phyloP scores from a whole-genome alignment of 2,797 vertebrate species.

The Calcarius lapponicus region DNA sequence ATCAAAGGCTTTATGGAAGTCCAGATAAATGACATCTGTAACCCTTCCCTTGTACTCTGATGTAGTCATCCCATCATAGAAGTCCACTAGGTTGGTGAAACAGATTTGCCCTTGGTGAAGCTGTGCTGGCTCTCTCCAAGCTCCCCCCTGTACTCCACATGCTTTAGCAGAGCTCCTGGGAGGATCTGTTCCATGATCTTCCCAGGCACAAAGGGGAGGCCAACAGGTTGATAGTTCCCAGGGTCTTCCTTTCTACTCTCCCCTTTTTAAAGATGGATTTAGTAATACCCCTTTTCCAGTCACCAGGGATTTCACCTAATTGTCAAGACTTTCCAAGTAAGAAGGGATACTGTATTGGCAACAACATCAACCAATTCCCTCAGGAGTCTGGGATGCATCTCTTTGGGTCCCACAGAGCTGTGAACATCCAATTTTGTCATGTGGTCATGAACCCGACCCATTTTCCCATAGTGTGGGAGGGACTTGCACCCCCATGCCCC shows the following conservation, averaged over 20 bases:
- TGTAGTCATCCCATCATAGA: background rate
- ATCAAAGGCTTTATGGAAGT: background rate
- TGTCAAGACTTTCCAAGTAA: background rate
- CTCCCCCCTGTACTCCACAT: background rate
- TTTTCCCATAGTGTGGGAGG: background rate
- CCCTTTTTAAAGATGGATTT: background rate
- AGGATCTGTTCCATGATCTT: background rate
- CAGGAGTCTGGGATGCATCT: background rate
- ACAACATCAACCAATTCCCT: background rate
- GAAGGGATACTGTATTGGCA: background rate
- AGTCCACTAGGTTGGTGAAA: background rate
- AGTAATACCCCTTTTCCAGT: background rate
- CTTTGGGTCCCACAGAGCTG: no score
- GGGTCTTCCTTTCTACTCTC: background rate
- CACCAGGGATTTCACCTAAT: background rate
- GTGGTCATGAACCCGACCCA: fast-evolving
- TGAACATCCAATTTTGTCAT: background rate
- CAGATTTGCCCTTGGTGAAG: background rate
- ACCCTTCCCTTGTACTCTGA: background rate
- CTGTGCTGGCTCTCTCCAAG: background rate
- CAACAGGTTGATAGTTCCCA: background rate
- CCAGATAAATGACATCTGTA: background rate
- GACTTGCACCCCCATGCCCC: background rate
- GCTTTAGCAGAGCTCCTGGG: background rate
- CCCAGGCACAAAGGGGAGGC: background rate